A percentile compares a stretch with the other conserved stretches of the same genome.
Conservation (phyloP, 2,113 vertebrate species). For the Gnathonemus longibarbis region DNA sequence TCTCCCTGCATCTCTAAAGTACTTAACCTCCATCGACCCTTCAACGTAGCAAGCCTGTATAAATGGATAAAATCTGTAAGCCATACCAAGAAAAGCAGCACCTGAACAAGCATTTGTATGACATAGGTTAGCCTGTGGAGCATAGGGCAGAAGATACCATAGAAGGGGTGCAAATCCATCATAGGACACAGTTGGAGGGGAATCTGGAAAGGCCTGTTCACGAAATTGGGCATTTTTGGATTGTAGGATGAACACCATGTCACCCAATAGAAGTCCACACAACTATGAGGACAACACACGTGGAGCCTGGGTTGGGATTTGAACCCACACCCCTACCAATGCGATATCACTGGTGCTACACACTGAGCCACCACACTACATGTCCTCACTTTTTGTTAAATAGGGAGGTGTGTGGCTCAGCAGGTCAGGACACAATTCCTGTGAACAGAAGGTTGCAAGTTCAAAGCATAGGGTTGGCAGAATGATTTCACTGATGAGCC, state of each 20-base stretch:
- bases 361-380: not conserved
- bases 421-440: not conserved
- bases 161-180: not conserved
- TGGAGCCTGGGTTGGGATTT: not conserved
- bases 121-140: not conserved
- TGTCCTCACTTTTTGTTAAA: not conserved
- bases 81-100: not conserved
- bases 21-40: not conserved
- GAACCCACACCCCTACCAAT: not conserved
- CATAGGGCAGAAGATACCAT: not conserved
- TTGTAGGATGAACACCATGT: not conserved
- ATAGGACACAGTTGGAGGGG: not conserved
- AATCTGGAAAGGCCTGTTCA: not conserved
- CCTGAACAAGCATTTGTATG: not conserved
- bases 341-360: not conserved
- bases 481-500: not conserved
- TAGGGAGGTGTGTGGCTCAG: not conserved
- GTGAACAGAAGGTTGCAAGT: not conserved
- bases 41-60: not conserved
- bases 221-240: not conserved
- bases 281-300: not conserved
- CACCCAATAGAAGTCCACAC: not conserved
- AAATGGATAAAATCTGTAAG: not conserved
- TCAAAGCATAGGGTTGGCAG: not conserved
- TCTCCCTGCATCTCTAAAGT: not conserved